Conservation (phyloP, 2,797 vertebrate species). For the Sebastes trivittatus region DNA sequence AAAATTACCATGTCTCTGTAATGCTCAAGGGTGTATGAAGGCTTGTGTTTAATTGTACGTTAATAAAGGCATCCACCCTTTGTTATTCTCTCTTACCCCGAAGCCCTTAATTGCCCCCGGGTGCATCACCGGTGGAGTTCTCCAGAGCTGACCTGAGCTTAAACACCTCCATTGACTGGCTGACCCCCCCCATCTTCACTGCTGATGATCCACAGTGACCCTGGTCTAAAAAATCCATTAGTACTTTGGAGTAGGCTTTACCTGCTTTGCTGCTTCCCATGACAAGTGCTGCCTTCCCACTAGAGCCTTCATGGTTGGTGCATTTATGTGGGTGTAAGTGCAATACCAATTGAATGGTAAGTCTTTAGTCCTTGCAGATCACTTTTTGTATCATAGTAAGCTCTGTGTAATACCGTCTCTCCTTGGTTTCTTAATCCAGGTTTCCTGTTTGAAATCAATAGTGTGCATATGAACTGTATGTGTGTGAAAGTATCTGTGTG, state of each 20-base stretch:
- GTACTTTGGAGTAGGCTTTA: conserved; percentile 42
- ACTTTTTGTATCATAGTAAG: conserved; percentile 31
- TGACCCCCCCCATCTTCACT: conserved; percentile 54
- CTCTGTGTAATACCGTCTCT: conserved; percentile 21
- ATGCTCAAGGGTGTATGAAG: conserved; percentile 7
- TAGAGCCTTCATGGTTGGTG: conserved; percentile 26
- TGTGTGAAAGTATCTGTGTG: neutral
- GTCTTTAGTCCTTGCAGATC: conserved; percentile 40
- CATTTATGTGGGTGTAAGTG: conserved; percentile 37
- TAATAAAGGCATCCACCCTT: conserved; percentile 26
- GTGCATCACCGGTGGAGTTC: conserved; percentile 31
- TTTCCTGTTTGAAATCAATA: conserved; percentile 63
- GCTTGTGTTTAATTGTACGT: conserved; percentile 33
- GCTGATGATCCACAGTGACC: conserved; percentile 58
- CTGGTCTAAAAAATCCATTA: conserved; percentile 60
- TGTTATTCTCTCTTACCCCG: neutral
- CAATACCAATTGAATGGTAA: conserved; percentile 38
- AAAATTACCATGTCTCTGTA: conserved; percentile 20
- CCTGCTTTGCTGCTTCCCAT: conserved; percentile 40
- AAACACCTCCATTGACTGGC: conserved; percentile 58
- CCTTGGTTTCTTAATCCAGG: conserved; percentile 40
- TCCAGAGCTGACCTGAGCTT: conserved; percentile 25
- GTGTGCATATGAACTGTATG: neutral
- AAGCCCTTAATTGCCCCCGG: conserved; percentile 1
- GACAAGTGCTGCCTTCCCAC: conserved; percentile 35